These are phyloP conservation scores for Antennarius striatus DNA, from an alignment of 2,113 vertebrate species.

Conservation along the genomic window DNA sequence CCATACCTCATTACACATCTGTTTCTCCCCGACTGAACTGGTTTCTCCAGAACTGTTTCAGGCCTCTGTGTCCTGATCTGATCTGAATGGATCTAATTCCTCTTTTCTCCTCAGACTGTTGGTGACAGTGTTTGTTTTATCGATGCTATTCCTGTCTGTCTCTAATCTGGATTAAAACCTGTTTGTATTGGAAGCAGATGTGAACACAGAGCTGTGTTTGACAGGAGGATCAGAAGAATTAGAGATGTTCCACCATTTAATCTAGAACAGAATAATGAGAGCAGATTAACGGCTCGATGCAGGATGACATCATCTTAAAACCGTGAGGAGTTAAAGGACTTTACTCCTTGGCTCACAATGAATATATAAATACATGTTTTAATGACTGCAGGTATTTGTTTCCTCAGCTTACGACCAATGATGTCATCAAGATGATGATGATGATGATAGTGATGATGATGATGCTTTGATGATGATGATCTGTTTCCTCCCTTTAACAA, in stretches of 20 bases:
- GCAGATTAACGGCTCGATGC: slow-evolving; percentile 28
- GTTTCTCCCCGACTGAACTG: too few species aligned
- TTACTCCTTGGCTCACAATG: too few species aligned
- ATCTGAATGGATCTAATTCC: slow-evolving; percentile 46
- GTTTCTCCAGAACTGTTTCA: slow-evolving; percentile 1
- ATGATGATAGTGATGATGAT: too few species aligned
- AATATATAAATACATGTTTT: too few species aligned
- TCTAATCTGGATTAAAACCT: slow-evolving; percentile 54
- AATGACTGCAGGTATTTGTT: too few species aligned
- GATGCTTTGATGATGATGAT: too few species aligned
- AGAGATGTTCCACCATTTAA: slow-evolving; percentile 17
- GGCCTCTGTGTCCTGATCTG: slow-evolving; percentile 17
- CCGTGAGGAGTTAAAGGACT: too few species aligned
- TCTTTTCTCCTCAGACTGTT: slow-evolving; percentile 27
- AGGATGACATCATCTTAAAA: too few species aligned
- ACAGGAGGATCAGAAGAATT: slow-evolving; percentile 35
- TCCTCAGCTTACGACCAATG: too few species aligned
- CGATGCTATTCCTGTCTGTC: slow-evolving; percentile 33
- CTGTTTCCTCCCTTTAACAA: too few species aligned
- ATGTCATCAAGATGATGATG: too few species aligned
- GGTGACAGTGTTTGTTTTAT: background rate
- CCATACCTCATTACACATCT: background rate
- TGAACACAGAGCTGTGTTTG: slow-evolving; percentile 33
- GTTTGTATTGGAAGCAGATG: slow-evolving; percentile 30
- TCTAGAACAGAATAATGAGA: slow-evolving; percentile 26